Evolutionary conservation across 1,140 invertebrate genomes (phyloP), one percentile per base, ranked within the genome.

Genomic region (Zaprionus kolodkinae): DNA sequence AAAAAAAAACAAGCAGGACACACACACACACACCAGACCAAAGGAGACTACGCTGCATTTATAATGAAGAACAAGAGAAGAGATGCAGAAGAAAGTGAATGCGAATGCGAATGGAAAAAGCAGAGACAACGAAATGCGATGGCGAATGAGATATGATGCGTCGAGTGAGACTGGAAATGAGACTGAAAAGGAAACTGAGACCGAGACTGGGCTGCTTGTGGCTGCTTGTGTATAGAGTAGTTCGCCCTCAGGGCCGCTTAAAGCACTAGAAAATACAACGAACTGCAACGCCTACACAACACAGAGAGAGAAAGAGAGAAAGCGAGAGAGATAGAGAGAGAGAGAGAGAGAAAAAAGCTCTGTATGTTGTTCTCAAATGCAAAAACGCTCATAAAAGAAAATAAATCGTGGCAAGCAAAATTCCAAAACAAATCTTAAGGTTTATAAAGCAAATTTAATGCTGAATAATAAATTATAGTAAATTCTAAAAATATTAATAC

Each of bases 21-120:
- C 40, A 38, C 10, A 17, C 25, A 25, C n/a, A n/a, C 21, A 21
- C 21, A 21, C 21, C 21, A 21, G 54, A 38, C 55, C n/a, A n/a
- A 57, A 57, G 54, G 12, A 66, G 15, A 66, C 61, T 59, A 55
- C 59, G 25, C 40, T 70, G 79, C 80, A 71, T 70, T 88, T 60
- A 72, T 84, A 87, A 88, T 88, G 77, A 77, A 88, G 62, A 68
- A 30, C 27, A 30, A 30, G 74, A 62, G 70, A 59, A 30, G 61
- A 21, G 21, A 21, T 52, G 72, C 35, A 52, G 60, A 50, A 50
- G 40, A 45, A 45, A 45, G 40, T 45, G 40, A 45, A 43, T 43
- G 40, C 11, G 54, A 40, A 38, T 15, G 54, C 33, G 38, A 13
- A n/a, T 43, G 40, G 36, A 70, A 70, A 62, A 63, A 68, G 21